phyloP scores from a whole-genome alignment of 2,888 invertebrate genomes.

The Apamea crenata region DNA sequence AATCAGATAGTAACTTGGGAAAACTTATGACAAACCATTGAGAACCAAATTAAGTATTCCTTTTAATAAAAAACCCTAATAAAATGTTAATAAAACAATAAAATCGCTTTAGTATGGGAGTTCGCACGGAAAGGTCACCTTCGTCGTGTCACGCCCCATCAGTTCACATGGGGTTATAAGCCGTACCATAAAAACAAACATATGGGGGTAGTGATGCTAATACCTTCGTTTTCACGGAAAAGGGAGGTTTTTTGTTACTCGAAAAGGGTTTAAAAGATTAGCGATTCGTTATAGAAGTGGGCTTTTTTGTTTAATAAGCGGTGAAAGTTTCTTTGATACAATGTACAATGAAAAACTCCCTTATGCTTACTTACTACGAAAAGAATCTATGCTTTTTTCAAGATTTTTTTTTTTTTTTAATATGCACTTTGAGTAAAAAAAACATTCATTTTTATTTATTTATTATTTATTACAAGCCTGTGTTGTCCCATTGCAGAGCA shows the following conservation, averaged over 20 bases:
- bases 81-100: conserved; percentile 47
- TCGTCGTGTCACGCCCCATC: conserved; percentile 51
- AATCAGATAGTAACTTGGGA: conserved; percentile 12
- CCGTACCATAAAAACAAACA: conserved; percentile 48
- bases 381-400: neutral
- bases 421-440: neutral
- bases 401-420: neutral
- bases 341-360: neutral
- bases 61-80: conserved; percentile 43
- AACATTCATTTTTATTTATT: neutral
- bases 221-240: conserved; percentile 34
- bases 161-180: conserved; percentile 49
- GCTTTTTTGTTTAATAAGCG: neutral
- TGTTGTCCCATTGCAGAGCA: no score
- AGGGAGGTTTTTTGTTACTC: conserved; percentile 11
- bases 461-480: no score
- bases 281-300: neutral
- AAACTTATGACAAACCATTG: conserved; percentile 31
- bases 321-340: neutral
- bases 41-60: conserved; percentile 36
- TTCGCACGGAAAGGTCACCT: conserved; percentile 60
- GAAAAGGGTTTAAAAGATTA: conserved; percentile 34
- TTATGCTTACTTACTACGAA: neutral
- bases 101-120: conserved; percentile 34
- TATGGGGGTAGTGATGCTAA: conserved; percentile 36